Conservation (phyloP, 2,888 invertebrate genomes). For the Aphidius colemani region DNA sequence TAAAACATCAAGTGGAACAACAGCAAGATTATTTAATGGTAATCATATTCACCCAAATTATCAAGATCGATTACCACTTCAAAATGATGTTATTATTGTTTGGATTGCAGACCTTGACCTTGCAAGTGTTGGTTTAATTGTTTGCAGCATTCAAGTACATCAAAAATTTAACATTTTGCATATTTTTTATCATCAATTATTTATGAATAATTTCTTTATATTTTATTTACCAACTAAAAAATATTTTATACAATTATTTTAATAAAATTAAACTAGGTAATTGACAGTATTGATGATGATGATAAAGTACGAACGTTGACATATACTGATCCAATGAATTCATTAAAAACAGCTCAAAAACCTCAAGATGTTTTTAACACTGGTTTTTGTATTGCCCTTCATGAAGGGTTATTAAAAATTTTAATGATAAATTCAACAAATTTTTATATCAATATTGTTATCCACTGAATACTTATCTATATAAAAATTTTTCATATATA, state of each 20-base stretch:
- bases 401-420: slow-evolving; percentile 51
- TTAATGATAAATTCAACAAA: slow-evolving; percentile 47
- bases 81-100: slow-evolving; percentile 50
- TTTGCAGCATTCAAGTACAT: slow-evolving; percentile 53
- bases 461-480: slow-evolving; percentile 41
- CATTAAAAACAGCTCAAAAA: slow-evolving; percentile 50
- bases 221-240: slow-evolving; percentile 4
- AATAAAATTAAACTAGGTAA: slow-evolving; percentile 5
- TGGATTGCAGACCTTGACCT: slow-evolving; percentile 56
- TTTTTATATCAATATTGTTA: slow-evolving; percentile 51
- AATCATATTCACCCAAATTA: slow-evolving; percentile 51
- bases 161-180: too few species aligned
- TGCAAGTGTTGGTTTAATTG: slow-evolving; percentile 44
- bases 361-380: slow-evolving; percentile 50
- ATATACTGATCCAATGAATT: slow-evolving; percentile 55
- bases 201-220: background rate
- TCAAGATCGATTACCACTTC: slow-evolving; percentile 51
- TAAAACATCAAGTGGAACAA: slow-evolving; percentile 44
- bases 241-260: background rate
- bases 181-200: too few species aligned
- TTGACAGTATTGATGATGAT: slow-evolving; percentile 48
- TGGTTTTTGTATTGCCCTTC: slow-evolving; percentile 54
- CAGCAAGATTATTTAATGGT: slow-evolving; percentile 50
- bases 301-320: slow-evolving; percentile 51
- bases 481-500: background rate